A percentile compares a stretch with the other conserved stretches of the same genome.
Evolutionary conservation across 2,888 invertebrate species (phyloP).

Genomic region (Ligdia adustata): DNA sequence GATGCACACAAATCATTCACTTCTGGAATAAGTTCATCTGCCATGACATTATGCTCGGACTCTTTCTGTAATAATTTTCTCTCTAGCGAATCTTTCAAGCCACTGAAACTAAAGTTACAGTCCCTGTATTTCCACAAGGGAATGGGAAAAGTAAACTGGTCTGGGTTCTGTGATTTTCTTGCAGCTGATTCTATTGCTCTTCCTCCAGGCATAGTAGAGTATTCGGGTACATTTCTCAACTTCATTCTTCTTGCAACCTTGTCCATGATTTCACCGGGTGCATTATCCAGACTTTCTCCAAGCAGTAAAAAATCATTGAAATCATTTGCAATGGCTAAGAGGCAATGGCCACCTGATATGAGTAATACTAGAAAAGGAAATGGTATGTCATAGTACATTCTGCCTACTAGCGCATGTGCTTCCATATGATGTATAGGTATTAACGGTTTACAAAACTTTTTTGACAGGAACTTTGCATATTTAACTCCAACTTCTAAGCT

Average conservation of each 20-base stretch:
- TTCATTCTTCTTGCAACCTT: conserved; percentile 95
- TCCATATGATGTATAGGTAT: conserved; percentile 99
- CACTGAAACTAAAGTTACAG: conserved; percentile 97
- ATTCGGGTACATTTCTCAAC: conserved; percentile 90
- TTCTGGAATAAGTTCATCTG: conserved; percentile 89
- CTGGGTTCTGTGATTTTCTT: conserved; percentile 84
- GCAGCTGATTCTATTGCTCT: conserved; percentile 94
- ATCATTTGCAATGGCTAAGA: conserved; percentile 89
- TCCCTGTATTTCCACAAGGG: conserved; percentile 86
- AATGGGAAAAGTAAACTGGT: conserved; percentile 86
- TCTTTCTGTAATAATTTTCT: conserved; percentile 85
- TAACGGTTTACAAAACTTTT: conserved; percentile 88
- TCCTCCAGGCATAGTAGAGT: conserved; percentile 91
- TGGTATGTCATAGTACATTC: conserved; percentile 88
- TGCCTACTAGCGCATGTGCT: conserved; percentile 96
- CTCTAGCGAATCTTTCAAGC: conserved; percentile 87
- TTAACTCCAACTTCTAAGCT: conserved; percentile 92
- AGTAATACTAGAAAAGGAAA: conserved; percentile 96
- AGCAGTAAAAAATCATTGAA: conserved; percentile 91
- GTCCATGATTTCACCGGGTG: conserved; percentile 97
- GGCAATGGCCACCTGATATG: conserved; percentile 97
- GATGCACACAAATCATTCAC: conserved; percentile 93
- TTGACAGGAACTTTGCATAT: conserved; percentile 91
- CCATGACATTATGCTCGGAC: conserved; percentile 77
- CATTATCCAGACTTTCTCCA: conserved; percentile 91